These are phyloP conservation scores for Heliconius eleuchia DNA, from an alignment of 1,140 invertebrate genomes.

Conservation along the genomic window DNA sequence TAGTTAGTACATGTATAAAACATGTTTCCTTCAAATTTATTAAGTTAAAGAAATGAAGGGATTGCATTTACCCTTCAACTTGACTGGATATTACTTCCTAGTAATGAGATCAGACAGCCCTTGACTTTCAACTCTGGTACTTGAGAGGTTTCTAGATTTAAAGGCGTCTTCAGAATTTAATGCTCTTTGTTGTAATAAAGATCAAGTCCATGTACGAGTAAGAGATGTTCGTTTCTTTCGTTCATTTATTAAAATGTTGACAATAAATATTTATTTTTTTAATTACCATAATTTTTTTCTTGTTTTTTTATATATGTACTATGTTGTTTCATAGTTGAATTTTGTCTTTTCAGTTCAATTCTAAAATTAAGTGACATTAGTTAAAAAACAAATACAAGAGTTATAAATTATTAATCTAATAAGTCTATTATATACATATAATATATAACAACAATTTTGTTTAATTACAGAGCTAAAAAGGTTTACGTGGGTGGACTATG, in stretches of 20 bases:
- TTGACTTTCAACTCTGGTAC: conserved; percentile 62
- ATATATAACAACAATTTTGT: not conserved
- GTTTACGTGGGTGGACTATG: conserved; percentile 96
- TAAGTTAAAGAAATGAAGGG: not conserved
- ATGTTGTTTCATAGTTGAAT: too few relatives aligned
- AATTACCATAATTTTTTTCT: too few relatives aligned
- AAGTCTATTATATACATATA: conserved; percentile 12
- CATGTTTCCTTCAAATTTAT: conserved; percentile 21
- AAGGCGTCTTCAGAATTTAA: conserved; percentile 37
- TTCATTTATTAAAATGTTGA: not conserved
- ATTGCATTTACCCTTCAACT: conserved; percentile 57
- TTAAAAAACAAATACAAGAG: too few relatives aligned
- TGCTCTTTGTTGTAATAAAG: not conserved
- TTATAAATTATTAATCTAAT: too few relatives aligned
- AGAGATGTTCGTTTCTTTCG: not conserved
- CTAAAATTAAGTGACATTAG: too few relatives aligned
- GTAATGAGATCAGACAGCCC: conserved; percentile 63
- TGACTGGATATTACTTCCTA: conserved; percentile 54
- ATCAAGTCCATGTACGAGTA: not conserved
- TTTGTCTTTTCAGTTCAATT: too few relatives aligned
- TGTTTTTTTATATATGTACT: too few relatives aligned
- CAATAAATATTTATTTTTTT: not conserved
- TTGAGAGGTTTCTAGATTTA: conserved; percentile 54
- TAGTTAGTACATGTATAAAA: too few relatives aligned
- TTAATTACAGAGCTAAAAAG: conserved; percentile 87